Evolutionary conservation across 2,113 vertebrate species (phyloP).

Genomic region (Platysteira castanea): DNA sequence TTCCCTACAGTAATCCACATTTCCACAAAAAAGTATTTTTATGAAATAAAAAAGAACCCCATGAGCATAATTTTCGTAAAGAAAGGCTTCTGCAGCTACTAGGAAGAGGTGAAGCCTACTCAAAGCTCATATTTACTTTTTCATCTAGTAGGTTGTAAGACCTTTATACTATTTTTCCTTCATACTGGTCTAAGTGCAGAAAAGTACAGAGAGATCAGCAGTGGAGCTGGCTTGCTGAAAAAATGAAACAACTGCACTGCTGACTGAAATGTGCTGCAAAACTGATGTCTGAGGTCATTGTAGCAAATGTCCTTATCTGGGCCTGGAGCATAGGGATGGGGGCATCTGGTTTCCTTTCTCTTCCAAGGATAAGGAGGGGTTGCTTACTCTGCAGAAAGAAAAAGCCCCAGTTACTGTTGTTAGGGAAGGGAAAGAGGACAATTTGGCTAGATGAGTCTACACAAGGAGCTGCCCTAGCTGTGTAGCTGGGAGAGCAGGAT

Average conservation of each 20-base stretch:
- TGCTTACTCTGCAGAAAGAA: not conserved
- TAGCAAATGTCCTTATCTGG: not conserved
- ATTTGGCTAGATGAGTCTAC: not conserved
- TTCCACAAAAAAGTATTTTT: not conserved
- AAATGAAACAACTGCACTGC: not conserved
- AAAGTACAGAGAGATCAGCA: not conserved
- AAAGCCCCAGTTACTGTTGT: not conserved
- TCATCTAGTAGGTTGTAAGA: not conserved
- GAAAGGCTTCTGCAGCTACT: not conserved
- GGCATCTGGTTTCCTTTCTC: not conserved
- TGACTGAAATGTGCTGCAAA: not conserved
- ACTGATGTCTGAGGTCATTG: not conserved
- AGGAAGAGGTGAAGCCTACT: not conserved
- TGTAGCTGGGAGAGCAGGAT: not conserved
- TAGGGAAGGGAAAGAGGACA: not conserved
- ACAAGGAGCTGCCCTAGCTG: not conserved
- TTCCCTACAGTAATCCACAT: not conserved
- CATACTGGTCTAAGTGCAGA: not conserved
- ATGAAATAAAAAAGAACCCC: not conserved
- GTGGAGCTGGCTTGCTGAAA: not conserved
- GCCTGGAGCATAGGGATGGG: not conserved
- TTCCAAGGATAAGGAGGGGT: not conserved
- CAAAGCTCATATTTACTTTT: not conserved
- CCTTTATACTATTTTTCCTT: not conserved
- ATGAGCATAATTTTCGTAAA: not conserved